Percentiles rank a stretch among this genome's conserved stretches.
Evolutionary conservation across 1,140 invertebrate genomes (phyloP).

Genomic region (Euura lappo): DNA sequence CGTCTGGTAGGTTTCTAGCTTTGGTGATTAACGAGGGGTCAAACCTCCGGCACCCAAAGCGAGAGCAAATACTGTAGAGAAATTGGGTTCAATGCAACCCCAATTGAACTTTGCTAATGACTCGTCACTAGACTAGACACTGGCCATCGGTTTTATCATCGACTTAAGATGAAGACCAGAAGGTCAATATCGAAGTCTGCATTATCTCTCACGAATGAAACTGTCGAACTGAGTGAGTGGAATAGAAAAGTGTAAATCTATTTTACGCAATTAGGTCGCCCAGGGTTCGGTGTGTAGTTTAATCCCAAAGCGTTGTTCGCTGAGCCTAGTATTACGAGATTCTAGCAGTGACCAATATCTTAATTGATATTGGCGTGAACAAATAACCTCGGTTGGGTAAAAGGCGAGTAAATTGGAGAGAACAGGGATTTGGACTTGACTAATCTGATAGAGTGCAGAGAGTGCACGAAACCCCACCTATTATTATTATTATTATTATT

Average conservation of each 20-base stretch:
- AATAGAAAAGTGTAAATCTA: too few relatives aligned
- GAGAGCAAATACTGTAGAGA: constrained; percentile 42
- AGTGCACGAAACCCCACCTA: background rate
- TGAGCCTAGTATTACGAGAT: background rate
- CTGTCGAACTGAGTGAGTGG: too few relatives aligned
- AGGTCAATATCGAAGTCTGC: background rate
- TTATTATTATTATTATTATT: background rate
- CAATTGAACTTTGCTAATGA: constrained; percentile 45
- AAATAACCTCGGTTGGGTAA: background rate
- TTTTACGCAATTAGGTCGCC: too few relatives aligned
- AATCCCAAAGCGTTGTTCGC: background rate
- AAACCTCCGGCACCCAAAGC: constrained; percentile 48
- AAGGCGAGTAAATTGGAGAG: background rate
- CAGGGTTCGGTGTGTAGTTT: background rate
- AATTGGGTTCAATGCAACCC: constrained; percentile 28
- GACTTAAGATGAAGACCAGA: background rate
- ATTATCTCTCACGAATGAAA: background rate
- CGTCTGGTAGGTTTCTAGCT: constrained; percentile 35
- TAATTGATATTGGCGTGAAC: constrained; percentile 1
- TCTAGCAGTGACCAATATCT: background rate
- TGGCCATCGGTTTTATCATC: background rate
- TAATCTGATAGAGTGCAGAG: background rate
- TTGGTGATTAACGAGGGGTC: constrained; percentile 61
- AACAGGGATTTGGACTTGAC: constrained; percentile 2
- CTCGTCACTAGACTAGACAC: background rate